Evolutionary conservation across 2,888 invertebrate species (phyloP).

Genomic region (Rhyacophila evoluta): DNA sequence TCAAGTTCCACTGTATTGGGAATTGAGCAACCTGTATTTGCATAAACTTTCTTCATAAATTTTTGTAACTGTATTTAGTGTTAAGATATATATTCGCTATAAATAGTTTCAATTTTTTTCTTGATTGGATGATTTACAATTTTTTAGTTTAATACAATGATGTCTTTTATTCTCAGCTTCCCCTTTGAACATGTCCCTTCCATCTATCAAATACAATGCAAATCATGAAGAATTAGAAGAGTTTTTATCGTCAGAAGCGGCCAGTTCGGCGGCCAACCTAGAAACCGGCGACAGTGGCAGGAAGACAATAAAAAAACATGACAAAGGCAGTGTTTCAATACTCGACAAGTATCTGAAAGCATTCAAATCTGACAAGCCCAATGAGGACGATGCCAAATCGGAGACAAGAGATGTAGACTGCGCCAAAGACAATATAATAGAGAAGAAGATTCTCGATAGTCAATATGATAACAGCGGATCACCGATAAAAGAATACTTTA

Average conservation of each 20-base stretch:
- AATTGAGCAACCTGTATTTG: no score
- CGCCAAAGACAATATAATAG: conserved; percentile 41
- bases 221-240: conserved; percentile 82
- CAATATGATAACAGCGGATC: conserved; percentile 57
- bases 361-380: conserved; percentile 57
- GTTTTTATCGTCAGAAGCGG: conserved; percentile 74
- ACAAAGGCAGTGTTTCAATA: conserved; percentile 64
- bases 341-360: conserved; percentile 68
- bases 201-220: conserved; percentile 80
- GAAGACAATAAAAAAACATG: conserved; percentile 66
- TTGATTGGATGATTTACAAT: no score
- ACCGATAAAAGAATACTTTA: conserved; percentile 72
- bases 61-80: no score
- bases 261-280: conserved; percentile 60
- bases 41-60: no score
- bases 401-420: conserved; percentile 29
- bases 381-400: conserved; percentile 56
- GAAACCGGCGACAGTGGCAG: conserved; percentile 65
- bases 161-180: background rate
- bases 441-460: conserved; percentile 47
- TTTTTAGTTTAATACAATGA: no score
- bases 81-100: no score
- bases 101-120: no score
- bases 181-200: conserved; percentile 47
- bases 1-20: no score